Conservation (phyloP, 1,140 invertebrate species). For the Drosophila sechellia region DNA sequence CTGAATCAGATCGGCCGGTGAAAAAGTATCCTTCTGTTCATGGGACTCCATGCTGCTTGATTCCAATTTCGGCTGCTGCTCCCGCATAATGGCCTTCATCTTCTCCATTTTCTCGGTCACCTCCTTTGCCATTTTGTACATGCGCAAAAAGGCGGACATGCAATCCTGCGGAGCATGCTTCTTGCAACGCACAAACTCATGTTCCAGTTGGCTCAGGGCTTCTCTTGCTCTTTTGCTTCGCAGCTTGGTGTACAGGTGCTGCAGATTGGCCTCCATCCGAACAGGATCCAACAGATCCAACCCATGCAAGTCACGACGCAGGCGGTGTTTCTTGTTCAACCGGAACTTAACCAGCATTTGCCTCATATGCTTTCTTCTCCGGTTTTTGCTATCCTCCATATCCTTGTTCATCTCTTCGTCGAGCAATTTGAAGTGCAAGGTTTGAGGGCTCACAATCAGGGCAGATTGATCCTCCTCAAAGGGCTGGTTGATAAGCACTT, state of each 20-base stretch:
- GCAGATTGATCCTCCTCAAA: slow-evolving; percentile 31
- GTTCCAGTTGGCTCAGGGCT: slow-evolving; percentile 57
- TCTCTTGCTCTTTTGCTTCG: slow-evolving; percentile 61
- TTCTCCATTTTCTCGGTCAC: slow-evolving; percentile 77
- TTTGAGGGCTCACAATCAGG: slow-evolving; percentile 46
- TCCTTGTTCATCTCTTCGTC: slow-evolving; percentile 13
- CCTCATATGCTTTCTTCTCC: slow-evolving; percentile 44
- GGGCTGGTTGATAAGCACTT: slow-evolving; percentile 36
- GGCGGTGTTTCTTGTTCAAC: slow-evolving; percentile 32
- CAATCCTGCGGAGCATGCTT: slow-evolving; percentile 71
- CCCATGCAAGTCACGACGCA: slow-evolving; percentile 13
- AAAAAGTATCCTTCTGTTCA: slow-evolving; percentile 5
- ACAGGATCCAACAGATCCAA: slow-evolving; percentile 61
- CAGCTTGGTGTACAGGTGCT: slow-evolving; percentile 57
- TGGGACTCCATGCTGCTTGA: slow-evolving; percentile 40
- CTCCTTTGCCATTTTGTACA: slow-evolving; percentile 77
- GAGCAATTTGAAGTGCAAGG: slow-evolving; percentile 49
- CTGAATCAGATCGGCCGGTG: slow-evolving; percentile 5
- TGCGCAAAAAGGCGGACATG: slow-evolving; percentile 71
- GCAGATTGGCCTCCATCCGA: slow-evolving; percentile 52
- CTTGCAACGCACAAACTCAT: slow-evolving; percentile 70
- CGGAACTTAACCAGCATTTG: slow-evolving; percentile 64
- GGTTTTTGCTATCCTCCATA: slow-evolving; percentile 18
- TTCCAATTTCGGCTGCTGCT: slow-evolving; percentile 43
- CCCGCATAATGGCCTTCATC: slow-evolving; percentile 74